A percentile compares a stretch with the other conserved stretches of the same genome.
These are phyloP conservation scores for Trimorus sp. DNA, from an alignment of 2,888 invertebrate species.

Conservation along the genomic window DNA sequence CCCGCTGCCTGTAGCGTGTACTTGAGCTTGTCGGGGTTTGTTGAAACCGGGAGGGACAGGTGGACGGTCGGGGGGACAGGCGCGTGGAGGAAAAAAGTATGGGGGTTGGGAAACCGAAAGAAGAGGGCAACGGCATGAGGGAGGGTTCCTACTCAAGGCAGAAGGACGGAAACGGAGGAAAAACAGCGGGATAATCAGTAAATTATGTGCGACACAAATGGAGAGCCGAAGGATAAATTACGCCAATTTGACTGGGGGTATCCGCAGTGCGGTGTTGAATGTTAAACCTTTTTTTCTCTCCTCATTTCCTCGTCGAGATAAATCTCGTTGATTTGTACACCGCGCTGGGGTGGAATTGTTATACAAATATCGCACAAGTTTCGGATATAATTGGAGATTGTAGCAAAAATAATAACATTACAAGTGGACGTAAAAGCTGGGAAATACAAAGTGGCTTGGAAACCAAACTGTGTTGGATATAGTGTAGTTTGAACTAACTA, in stretches of 20 bases:
- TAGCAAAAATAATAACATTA: no score
- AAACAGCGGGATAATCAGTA: slow-evolving; percentile 41
- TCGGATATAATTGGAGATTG: neutral
- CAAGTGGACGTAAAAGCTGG: neutral
- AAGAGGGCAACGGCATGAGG: neutral
- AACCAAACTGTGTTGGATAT: no score
- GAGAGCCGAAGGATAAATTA: slow-evolving; percentile 38
- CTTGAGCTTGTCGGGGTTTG: neutral
- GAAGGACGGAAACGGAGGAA: slow-evolving; percentile 17
- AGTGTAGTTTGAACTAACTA: no score
- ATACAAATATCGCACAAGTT: neutral
- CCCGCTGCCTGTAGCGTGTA: no score
- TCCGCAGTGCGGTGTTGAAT: neutral
- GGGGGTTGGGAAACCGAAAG: neutral
- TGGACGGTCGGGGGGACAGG: slow-evolving; percentile 22
- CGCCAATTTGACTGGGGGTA: slow-evolving; percentile 28
- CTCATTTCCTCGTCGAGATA: slow-evolving; percentile 9
- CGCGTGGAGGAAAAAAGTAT: slow-evolving; percentile 15
- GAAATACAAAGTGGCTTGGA: neutral
- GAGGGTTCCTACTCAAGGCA: slow-evolving; percentile 1
- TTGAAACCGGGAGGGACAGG: slow-evolving; percentile 12
- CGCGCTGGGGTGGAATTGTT: neutral
- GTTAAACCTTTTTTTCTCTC: slow-evolving; percentile 25
- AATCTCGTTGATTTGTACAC: neutral
- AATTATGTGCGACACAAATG: slow-evolving; percentile 48